These are phyloP conservation scores for Melanerpes aurifrons DNA, from an alignment of 2,113 vertebrate genomes.

Conservation along the genomic window DNA sequence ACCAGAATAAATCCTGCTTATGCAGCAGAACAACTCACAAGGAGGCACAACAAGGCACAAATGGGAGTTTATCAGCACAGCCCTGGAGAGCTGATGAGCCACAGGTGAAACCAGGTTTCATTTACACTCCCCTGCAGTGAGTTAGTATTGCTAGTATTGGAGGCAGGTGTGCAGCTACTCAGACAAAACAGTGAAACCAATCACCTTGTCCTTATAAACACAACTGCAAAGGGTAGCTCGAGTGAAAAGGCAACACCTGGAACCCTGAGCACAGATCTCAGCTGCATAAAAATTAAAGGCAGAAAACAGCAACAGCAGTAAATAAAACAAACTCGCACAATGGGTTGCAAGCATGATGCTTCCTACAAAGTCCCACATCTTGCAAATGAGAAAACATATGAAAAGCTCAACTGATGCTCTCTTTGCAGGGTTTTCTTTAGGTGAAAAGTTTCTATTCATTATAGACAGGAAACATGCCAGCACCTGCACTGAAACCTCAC, in stretches of 20 bases:
- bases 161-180: neutral
- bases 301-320: neutral
- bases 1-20: neutral
- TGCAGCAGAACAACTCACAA: neutral
- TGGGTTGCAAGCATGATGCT: rapidly evolving
- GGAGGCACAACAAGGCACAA: rapidly evolving
- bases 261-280: rapidly evolving
- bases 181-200: neutral
- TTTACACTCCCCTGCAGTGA: rapidly evolving
- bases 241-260: neutral
- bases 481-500: neutral
- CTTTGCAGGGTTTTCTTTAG: neutral
- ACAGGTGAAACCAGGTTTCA: neutral
- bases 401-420: neutral
- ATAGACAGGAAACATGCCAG: neutral
- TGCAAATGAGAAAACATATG: rapidly evolving
- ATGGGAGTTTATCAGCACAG: neutral
- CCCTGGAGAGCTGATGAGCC: neutral
- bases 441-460: neutral
- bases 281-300: neutral
- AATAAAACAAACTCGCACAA: neutral
- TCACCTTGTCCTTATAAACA: neutral
- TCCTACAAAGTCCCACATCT: neutral
- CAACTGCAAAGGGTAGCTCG: neutral
- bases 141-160: neutral